Percentiles rank a stretch among this genome's conserved stretches.
Conservation (phyloP, 1,140 invertebrate species). For the Rhizoglyphus robini region DNA sequence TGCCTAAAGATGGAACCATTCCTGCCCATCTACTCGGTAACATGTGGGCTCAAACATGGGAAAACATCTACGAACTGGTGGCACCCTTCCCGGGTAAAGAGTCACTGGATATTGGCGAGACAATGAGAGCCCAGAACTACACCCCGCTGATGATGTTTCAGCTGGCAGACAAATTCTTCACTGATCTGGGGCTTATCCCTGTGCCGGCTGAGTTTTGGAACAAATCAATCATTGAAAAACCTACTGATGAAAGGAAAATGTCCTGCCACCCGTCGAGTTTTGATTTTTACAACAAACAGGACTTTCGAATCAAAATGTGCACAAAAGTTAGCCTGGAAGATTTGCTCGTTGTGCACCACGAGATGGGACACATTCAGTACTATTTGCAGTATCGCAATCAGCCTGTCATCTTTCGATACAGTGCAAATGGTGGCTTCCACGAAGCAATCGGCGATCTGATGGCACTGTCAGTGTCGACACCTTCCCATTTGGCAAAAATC, state of each 20-base stretch:
- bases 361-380: conserved; percentile 76
- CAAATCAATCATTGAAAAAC: conserved; percentile 39
- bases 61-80: conserved; percentile 60
- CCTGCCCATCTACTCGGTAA: conserved; percentile 78
- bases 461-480: conserved; percentile 53
- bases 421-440: conserved; percentile 83
- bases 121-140: conserved; percentile 41
- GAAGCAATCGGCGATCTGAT: conserved; percentile 78
- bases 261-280: conserved; percentile 80
- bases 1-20: conserved; percentile 51
- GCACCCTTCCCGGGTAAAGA: conserved; percentile 59
- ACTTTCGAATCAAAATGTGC: conserved; percentile 86
- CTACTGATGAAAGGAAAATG: conserved; percentile 45
- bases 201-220: conserved; percentile 53
- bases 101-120: conserved; percentile 52
- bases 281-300: conserved; percentile 70
- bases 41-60: conserved; percentile 85
- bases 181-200: conserved; percentile 60
- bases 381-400: conserved; percentile 64
- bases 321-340: conserved; percentile 56
- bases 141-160: conserved; percentile 59
- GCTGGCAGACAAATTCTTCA: conserved; percentile 70
- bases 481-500: conserved; percentile 60
- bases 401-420: conserved; percentile 54
- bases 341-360: conserved; percentile 65